Conservation (phyloP, 2,888 invertebrate genomes). For the Eupeodes latifasciatus region DNA sequence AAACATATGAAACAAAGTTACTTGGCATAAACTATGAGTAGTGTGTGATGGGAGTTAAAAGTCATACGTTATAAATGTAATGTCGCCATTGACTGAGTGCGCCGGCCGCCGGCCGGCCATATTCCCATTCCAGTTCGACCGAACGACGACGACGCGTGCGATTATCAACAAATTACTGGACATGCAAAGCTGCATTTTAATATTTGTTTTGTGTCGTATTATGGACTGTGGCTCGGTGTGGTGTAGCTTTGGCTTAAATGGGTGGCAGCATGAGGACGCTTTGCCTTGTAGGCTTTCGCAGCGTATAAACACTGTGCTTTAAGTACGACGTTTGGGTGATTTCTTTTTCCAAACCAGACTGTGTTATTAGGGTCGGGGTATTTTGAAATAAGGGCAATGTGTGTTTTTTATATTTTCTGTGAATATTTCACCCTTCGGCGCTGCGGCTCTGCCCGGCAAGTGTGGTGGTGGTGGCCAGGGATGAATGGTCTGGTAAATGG, state of each 20-base stretch:
- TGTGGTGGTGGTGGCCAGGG: no score
- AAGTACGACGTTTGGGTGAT: constrained; percentile 5
- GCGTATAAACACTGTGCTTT: not conserved
- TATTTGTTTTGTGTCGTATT: constrained; percentile 74
- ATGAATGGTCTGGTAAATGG: no score
- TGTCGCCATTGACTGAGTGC: constrained; percentile 64
- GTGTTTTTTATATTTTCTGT: constrained; percentile 11
- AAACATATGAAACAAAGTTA: not conserved
- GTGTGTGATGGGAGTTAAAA: constrained; percentile 32
- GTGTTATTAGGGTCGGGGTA: constrained; percentile 43
- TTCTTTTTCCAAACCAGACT: constrained; percentile 18
- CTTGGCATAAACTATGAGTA: not conserved
- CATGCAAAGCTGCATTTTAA: constrained; percentile 76
- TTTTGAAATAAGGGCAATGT: constrained; percentile 14
- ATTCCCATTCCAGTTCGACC: constrained; percentile 61
- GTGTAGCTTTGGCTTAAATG: constrained; percentile 37
- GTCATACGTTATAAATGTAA: constrained; percentile 44
- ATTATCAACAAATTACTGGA: constrained; percentile 76
- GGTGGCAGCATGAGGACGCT: constrained; percentile 32
- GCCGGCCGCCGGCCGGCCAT: constrained; percentile 38
- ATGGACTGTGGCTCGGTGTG: not conserved
- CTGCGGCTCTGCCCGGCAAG: not conserved
- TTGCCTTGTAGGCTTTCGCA: constrained; percentile 26
- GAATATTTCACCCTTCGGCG: constrained; percentile 20
- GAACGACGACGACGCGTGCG: constrained; percentile 62